Base-by-base conservation (phyloP, 2,888 invertebrate species). In the Merodon equestris region DNA sequence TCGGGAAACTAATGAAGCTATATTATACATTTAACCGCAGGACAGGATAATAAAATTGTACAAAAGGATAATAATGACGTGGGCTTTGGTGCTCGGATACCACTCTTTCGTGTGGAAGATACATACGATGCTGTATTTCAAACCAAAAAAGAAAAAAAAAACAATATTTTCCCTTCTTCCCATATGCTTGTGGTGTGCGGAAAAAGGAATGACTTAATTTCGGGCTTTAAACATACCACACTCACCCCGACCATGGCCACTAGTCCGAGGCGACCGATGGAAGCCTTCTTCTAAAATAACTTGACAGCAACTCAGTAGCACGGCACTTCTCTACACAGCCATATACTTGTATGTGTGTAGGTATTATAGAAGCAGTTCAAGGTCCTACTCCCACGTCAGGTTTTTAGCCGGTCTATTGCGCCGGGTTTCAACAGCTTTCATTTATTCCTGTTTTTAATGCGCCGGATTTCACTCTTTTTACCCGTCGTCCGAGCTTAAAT, bases 31-130 rank as follows among this genome's bases (percentile, higher is more conserved):
- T 79, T 74, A 79, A 70, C 74, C 68, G 68, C 79, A 60, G 60
- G 63, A 79, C 74, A 79, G 74, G 79, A 74, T 74, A 74, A 79
- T 79, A 79, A 74, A 79, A 79, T 70, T 74, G 63, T 74, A 79
- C 68, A 79, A 74, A 76, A 79, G 68, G 79, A 79, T 79, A 74
- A 74, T 79, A 79, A 74, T 64, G 79, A 79, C 58, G 68, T 74
- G 58, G 68, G 60, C 56, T 64, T 63, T 57, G 60, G 70, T 54
- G 19, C 53, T 38, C 12, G 53, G 10, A 47, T 47, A 5, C 50
- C 38, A 38, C 48, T 13, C 10, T 14, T 15, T 14, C 48, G 12
- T 34, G 14, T 9, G 53, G 4, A 38, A 66, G 58, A 18, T 61
- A 61, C 47, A 60, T 42, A 40, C 54, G 73, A 58, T 68, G 73